Evolutionary conservation across 2,888 invertebrate genomes (phyloP), one percentile per base, ranked within the genome.

Genomic region (Eilema depressum): DNA sequence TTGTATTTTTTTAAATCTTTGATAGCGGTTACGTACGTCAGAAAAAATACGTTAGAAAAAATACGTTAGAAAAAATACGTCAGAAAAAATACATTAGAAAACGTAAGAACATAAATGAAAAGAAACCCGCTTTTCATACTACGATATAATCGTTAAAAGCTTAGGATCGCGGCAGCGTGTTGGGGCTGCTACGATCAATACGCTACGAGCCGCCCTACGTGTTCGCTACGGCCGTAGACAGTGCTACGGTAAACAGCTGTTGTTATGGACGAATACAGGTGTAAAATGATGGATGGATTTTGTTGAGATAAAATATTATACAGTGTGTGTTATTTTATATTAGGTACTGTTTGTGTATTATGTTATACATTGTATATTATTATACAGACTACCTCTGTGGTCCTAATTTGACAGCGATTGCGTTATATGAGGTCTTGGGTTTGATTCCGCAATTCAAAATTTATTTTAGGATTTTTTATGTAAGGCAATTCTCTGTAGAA

Each of bases 141-240:
- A 65, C 26, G 41, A 64, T 68, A 78, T 71, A 74, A 78, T 75
- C 70, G 76, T 79, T 75, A 79, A 75, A 69, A 77, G 75, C 73
- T 79, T 78, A 72, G 74, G 76, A 75, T 67, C 74, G 78, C 74
- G 75, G 71, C 74, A 67, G 72, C 75, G 73, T 74, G 70, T 71
- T 70, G 76, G 76, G 76, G 56, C 61, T 71, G 67, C 82, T 80
- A 78, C 84, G 83, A 85, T 86, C 85, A 73, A 85, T 83, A 85
- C 68, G 76, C 79, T 83, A 78, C 80, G 81, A 71, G 76, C 59
- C 72, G 53, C 69, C 69, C 82, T 80, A 80, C 82, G 83, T 23
- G 37, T 17, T 26, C 69, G 75, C 80, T 84, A 82, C 83, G 75
- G 71, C 73, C 76, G 85, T 85, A 86, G 83, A 72, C 73, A 41